Conservation (phyloP, 1,140 invertebrate genomes). For the Nebria ingens region DNA sequence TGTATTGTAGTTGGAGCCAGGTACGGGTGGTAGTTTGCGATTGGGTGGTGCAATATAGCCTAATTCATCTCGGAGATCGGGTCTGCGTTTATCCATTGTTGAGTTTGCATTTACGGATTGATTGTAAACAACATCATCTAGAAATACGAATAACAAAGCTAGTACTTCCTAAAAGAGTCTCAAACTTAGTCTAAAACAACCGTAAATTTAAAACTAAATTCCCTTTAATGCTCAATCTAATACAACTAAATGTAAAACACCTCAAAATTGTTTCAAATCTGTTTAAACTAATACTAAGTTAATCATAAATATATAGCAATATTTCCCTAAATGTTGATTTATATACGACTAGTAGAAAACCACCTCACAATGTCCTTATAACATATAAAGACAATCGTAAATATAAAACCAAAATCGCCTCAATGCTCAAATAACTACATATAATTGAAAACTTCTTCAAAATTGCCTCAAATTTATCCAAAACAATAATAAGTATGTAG, state of each 20-base stretch:
- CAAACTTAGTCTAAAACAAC: too few relatives aligned
- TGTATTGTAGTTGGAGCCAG: constrained; percentile 85
- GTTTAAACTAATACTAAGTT: constrained; percentile 10
- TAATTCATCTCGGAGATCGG: constrained; percentile 75
- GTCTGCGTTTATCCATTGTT: constrained; percentile 73
- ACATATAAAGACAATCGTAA: too few relatives aligned
- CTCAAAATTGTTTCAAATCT: constrained; percentile 6
- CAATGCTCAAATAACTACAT: too few relatives aligned
- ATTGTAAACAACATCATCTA: constrained; percentile 84
- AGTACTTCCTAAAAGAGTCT: not conserved
- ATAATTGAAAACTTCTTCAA: too few relatives aligned
- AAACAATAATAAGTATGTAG: too few relatives aligned
- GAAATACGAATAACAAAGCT: too few relatives aligned
- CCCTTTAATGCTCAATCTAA: too few relatives aligned
- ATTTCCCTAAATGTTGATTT: not conserved
- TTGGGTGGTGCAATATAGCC: constrained; percentile 89
- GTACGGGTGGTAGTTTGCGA: constrained; percentile 79
- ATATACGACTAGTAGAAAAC: too few relatives aligned
- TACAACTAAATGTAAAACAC: constrained; percentile 15
- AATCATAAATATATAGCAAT: not conserved
- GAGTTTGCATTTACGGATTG: constrained; percentile 62
- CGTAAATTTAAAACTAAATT: too few relatives aligned
- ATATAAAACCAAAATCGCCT: too few relatives aligned
- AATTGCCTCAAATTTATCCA: too few relatives aligned
- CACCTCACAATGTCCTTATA: too few relatives aligned